These are phyloP conservation scores for Romanomermis culicivorax DNA, from an alignment of 2,888 invertebrate species.

Conservation along the genomic window DNA sequence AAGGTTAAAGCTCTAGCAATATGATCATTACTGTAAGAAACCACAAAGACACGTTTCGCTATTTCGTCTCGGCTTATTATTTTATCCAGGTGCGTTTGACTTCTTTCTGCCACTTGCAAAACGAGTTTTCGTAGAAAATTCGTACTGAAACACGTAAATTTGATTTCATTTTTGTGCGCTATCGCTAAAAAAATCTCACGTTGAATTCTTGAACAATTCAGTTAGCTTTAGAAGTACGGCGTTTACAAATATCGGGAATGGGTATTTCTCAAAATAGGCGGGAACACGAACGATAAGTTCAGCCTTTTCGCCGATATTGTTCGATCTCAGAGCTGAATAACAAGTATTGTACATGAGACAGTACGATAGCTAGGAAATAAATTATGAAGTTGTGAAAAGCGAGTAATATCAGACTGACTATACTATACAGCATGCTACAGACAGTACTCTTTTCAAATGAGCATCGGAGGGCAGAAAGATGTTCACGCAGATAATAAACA, in stretches of 20 bases:
- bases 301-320: slow-evolving; percentile 80
- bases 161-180: neutral
- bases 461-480: too few species aligned
- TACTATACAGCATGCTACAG: too few species aligned
- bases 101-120: slow-evolving; percentile 73
- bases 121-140: slow-evolving; percentile 82
- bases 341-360: neutral
- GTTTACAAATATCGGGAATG: slow-evolving; percentile 89
- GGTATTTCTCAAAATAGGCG: slow-evolving; percentile 80
- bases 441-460: too few species aligned
- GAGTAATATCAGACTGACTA: too few species aligned
- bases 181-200: slow-evolving; percentile 28
- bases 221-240: slow-evolving; percentile 79
- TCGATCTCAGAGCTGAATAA: slow-evolving; percentile 56
- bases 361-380: neutral
- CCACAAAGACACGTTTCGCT: slow-evolving; percentile 66
- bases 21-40: slow-evolving; percentile 73
- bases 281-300: slow-evolving; percentile 90
- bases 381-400: too few species aligned
- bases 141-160: slow-evolving; percentile 40
- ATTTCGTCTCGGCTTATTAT: slow-evolving; percentile 86
- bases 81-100: slow-evolving; percentile 77
- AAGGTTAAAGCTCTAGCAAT: slow-evolving; percentile 71
- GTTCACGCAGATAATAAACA: too few species aligned
- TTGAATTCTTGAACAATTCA: slow-evolving; percentile 65